Base-by-base conservation (phyloP, 2,797 vertebrate species). In the Xiphophorus birchmanni region DNA sequence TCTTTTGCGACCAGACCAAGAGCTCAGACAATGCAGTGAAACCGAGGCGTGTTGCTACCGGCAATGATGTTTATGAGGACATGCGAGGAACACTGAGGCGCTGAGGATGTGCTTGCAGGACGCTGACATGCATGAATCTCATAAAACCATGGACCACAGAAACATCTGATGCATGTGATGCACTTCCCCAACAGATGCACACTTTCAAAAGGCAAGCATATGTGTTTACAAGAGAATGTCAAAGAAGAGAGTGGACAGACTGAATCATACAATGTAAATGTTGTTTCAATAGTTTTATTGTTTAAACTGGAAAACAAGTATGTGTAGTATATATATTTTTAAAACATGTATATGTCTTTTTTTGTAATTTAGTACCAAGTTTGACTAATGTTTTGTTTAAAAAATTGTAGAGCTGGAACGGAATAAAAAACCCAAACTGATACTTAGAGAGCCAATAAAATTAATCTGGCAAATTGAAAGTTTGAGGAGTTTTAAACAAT, bases 31-130 rank as follows among this genome's bases (percentile, higher is more conserved):
- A 13, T 17, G 54, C n/a, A n/a, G 32, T 1, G 29, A 89, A 81
- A 78, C 75, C 42, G 12, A 74, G 50, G 0, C 73, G 0, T 0
- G 0, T 21, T 42, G 0, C 63, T 44, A 73, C 3, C 56, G 93
- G 81, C 69, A 93, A 82, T 4, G 93, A 94, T 26, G 92, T 94
- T 56, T 94, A 95, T 4, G 94, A 95, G 45, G 94, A 94, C 26
- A 95, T 95, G 94, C 90, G 93, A 0, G 87, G 77, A 56, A 91
- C 91, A 0, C 13, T 84, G 67, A 86, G 91, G 32, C 79, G 54
- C 26, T 94, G 32, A 91, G 52, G 76, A 69, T 23, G 42, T 13
- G 10, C 10, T 1, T 1, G 74, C 78, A 67, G n/a, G 37, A 32
- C 1, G 54, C 3, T 65, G 12, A 47, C 23, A 29, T 13, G 76